These are phyloP conservation scores for Malurus elegans DNA, from an alignment of 2,113 vertebrate species.

Conservation along the genomic window DNA sequence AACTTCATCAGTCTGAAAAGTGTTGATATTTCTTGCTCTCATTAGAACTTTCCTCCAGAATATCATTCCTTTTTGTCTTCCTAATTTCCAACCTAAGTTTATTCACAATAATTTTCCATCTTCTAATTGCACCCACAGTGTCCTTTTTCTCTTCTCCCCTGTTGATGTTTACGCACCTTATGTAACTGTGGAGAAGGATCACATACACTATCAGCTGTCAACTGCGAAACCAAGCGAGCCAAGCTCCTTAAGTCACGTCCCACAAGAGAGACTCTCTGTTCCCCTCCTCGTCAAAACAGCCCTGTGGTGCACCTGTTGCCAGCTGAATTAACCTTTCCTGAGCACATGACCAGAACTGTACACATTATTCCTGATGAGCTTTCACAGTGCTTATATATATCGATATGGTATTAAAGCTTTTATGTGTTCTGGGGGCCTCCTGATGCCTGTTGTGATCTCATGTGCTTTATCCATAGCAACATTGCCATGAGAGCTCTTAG, in stretches of 20 bases:
- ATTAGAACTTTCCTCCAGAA: neutral
- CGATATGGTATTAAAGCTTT: neutral
- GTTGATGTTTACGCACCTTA: neutral
- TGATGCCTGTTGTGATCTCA: neutral
- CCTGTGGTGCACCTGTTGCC: neutral
- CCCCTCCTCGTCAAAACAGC: neutral
- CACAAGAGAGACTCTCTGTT: neutral
- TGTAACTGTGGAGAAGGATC: neutral
- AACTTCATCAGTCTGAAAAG: neutral
- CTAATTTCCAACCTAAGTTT: neutral
- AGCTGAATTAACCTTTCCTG: conserved; percentile 15
- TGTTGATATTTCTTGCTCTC: neutral
- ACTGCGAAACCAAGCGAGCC: neutral
- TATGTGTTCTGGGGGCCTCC: neutral
- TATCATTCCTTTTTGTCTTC: neutral
- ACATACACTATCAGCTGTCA: neutral
- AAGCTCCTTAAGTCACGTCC: neutral
- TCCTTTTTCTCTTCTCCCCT: neutral
- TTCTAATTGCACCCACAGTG: neutral
- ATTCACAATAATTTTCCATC: neutral
- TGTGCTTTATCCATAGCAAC: neutral
- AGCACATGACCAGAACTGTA: neutral
- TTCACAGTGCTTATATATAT: neutral
- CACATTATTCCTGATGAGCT: neutral
- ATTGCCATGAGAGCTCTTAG: neutral